phyloP scores from a whole-genome alignment of 2,888 invertebrate species.

The Steinernema hermaphroditum region DNA sequence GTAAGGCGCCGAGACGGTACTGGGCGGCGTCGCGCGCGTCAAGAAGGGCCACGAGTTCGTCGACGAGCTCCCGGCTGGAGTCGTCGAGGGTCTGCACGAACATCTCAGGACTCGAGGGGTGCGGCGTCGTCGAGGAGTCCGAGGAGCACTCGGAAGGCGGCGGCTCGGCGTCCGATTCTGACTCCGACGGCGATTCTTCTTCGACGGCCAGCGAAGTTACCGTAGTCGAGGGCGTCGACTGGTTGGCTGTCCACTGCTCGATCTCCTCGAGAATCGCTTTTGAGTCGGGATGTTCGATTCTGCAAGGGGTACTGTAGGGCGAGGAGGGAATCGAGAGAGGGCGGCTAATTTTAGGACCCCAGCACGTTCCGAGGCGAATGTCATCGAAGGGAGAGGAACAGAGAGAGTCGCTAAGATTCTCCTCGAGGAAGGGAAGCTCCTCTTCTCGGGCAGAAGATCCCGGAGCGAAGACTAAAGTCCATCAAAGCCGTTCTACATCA shows the following conservation, averaged over 20 bases:
- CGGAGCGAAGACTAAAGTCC: no score
- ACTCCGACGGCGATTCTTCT: conserved; percentile 15
- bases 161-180: neutral
- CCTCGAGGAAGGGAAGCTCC: no score
- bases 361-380: no score
- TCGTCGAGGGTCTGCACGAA: conserved; percentile 1
- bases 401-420: no score
- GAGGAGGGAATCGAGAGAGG: no score
- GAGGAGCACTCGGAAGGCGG: neutral
- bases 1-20: conserved; percentile 6
- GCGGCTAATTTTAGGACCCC: no score
- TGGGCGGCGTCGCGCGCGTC: conserved; percentile 1
- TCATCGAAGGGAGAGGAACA: no score
- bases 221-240: conserved; percentile 1
- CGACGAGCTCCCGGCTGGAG: conserved; percentile 1
- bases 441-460: no score
- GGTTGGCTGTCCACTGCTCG: conserved; percentile 1
- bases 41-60: neutral
- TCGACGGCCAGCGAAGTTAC: conserved; percentile 12
- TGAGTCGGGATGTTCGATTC: neutral
- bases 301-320: neutral
- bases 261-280: neutral
- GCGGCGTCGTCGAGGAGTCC: neutral
- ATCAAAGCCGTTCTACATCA: no score
- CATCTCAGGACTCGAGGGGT: neutral